Evolutionary conservation across 2,797 vertebrate genomes (phyloP), one percentile per base, ranked within the genome.

Genomic region (Australoheros facetus): DNA sequence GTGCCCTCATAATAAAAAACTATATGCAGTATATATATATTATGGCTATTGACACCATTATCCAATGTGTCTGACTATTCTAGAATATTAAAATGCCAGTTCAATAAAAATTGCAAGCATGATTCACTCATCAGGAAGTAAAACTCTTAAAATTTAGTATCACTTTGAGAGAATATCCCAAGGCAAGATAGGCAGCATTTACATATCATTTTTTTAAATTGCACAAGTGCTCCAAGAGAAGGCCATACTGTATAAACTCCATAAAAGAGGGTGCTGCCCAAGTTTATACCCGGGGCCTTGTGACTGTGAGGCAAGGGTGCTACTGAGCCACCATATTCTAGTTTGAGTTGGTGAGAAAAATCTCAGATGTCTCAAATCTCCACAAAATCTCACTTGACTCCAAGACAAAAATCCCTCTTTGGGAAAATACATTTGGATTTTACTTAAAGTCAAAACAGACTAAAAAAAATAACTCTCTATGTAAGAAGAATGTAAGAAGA

Each of bases 31-130:
- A 16, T n/a, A 32, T n/a, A 32, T n/a, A 53, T 45, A 42, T 42
- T 45, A 45, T 45, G 13, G 5, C 14, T 48, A 16, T 53, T n/a
- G 3, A 53, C 19, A n/a, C 19, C 51, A n/a, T 10, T 53, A 21
- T 21, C 53, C 19, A 21, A 54, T 10, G 53, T 21, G 19, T 21
- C n/a, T 54, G 9, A 54, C 3, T 54, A 21, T 7, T 21, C 8
- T 9, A 13, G 1, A 56, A 59, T 30, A 39, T 79, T 56, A 56
- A 81, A 81, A 58, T 26, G 58, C n/a, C 55, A n/a, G 19, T 78
- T 76, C 48, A 62, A 45, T 56, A 48, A 48, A 48, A 48, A 48
- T 16, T 48, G 14, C 3, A 4, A 16, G 9, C 39, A 42, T 12
- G 39, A 42, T 4, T 42, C 39, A 42, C 39, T 6, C 5, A 48